Base-by-base conservation (phyloP, 1,140 invertebrate species). In the Harlomillsia oculata region DNA sequence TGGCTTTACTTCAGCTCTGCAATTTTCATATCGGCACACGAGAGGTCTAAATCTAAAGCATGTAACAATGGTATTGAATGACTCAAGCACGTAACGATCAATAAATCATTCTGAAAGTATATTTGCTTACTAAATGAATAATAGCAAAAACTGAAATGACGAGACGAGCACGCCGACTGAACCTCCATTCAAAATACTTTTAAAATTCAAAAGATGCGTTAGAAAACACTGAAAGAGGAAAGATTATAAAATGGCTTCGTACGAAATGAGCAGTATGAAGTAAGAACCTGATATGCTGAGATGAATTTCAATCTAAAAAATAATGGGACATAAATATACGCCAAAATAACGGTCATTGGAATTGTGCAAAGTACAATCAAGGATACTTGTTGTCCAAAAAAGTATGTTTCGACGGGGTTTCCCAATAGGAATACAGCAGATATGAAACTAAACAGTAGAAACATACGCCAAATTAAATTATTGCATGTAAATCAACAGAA, bases 221-320 rank as follows among this genome's bases (percentile, higher is more conserved):
- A n/a, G n/a, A n/a, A 20, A 13, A 25, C 13, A 56, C 21, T 3
- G 36, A 3, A n/a, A 50, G 37, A 56, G 9, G 21, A 25, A 30
- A 36, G 5, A 23, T 46, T 9, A 5, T 5, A 28, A 13, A 5
- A 9, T 5, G 6, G 26, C 11, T 8, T 43, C 40, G 20, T 18
- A 20, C 11, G 40, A 43, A 43, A 8, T 11, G 8, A 20, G 20
- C 8, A 11, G 8, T 13, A 8, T 43, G 18, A 43, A 11, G 20
- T 41, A 18, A 25, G 68, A 73, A 84, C 84, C 77, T 90, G 84
- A 73, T 89, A 90, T 18, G 82, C 83, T 43, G 85, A 89, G 37
- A 84, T 89, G 4, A 90, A 66, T 64, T 80, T 74, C 5, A 91
- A 76, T n/a, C 83, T 78, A 64, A 87, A 83, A 65, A 87, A 87